These are phyloP conservation scores for Porites rus DNA, from an alignment of 92 coral and sea anemone species.

Conservation along the genomic window DNA sequence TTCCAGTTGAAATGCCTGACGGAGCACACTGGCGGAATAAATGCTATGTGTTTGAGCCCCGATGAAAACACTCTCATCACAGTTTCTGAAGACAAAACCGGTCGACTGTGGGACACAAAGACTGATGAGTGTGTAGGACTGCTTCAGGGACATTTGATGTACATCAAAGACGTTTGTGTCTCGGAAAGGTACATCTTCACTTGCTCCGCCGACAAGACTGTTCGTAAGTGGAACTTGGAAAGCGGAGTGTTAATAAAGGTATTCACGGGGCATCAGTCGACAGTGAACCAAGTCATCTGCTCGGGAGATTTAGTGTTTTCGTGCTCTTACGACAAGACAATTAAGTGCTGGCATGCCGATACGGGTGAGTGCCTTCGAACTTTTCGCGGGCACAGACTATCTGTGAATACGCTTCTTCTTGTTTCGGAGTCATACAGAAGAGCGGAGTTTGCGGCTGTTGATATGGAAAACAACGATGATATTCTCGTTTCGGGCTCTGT, in stretches of 20 bases:
- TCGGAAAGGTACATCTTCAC: conserved; percentile 90
- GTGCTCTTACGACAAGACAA: conserved; percentile 93
- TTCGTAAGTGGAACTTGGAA: conserved; percentile 93
- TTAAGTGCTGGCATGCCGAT: conserved; percentile 92
- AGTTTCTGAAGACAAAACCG: conserved; percentile 93
- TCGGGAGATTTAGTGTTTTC: conserved; percentile 92
- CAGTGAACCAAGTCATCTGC: conserved; percentile 83
- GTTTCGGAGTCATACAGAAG: conserved; percentile 92
- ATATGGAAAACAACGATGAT: conserved; percentile 93
- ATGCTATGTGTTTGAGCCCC: conserved; percentile 82
- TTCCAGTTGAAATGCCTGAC: conserved; percentile 68
- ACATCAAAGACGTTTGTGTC: conserved; percentile 84
- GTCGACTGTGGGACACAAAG: conserved; percentile 93
- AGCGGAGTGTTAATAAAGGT: conserved; percentile 71
- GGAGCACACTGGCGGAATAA: conserved; percentile 80
- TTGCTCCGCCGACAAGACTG: conserved; percentile 89
- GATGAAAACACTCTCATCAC: conserved; percentile 89
- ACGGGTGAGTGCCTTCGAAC: conserved; percentile 86
- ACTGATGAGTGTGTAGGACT: conserved; percentile 87
- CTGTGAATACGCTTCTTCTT: conserved; percentile 80
- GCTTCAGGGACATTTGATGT: conserved; percentile 83
- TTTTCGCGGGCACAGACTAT: conserved; percentile 87
- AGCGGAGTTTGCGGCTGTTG: conserved; percentile 67
- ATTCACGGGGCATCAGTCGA: conserved; percentile 81
- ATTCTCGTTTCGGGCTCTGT: conserved; percentile 91